These are phyloP conservation scores for Arion vulgaris DNA, from an alignment of 1,140 invertebrate genomes.

Conservation along the genomic window DNA sequence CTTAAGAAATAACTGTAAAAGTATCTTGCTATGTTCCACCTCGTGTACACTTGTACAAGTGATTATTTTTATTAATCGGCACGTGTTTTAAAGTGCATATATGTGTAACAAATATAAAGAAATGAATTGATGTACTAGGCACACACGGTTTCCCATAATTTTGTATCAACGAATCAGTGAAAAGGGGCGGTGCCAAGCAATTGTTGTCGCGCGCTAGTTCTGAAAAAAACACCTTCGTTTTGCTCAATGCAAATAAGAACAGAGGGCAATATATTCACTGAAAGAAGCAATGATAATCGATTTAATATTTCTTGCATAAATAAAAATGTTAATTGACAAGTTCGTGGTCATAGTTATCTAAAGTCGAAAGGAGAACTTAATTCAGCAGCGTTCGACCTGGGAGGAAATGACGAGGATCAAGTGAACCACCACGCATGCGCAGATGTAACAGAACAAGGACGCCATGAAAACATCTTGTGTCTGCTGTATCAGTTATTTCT, in stretches of 20 bases:
- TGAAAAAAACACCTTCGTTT: too few relatives aligned
- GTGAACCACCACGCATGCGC: constrained; percentile 14
- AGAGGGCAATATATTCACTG: too few relatives aligned
- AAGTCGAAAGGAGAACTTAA: not conserved
- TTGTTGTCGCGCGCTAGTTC: too few relatives aligned
- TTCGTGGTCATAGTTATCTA: not conserved
- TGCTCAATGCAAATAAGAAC: too few relatives aligned
- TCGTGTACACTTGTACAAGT: too few relatives aligned
- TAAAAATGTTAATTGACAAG: too few relatives aligned
- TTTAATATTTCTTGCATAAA: too few relatives aligned
- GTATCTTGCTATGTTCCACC: too few relatives aligned
- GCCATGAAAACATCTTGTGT: constrained; percentile 33
- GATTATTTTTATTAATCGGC: too few relatives aligned
- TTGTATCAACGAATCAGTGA: not conserved
- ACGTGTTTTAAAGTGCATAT: too few relatives aligned
- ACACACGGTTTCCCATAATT: not conserved
- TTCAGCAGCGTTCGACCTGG: not conserved
- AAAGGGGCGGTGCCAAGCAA: not conserved
- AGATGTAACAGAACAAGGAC: not conserved
- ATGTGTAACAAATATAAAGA: not conserved
- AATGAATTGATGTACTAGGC: not conserved
- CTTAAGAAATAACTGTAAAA: too few relatives aligned
- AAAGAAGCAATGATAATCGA: too few relatives aligned
- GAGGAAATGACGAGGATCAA: not conserved
- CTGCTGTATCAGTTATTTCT: not conserved